Conservation (phyloP, 2,888 invertebrate genomes). For the Ellobium chinense region DNA sequence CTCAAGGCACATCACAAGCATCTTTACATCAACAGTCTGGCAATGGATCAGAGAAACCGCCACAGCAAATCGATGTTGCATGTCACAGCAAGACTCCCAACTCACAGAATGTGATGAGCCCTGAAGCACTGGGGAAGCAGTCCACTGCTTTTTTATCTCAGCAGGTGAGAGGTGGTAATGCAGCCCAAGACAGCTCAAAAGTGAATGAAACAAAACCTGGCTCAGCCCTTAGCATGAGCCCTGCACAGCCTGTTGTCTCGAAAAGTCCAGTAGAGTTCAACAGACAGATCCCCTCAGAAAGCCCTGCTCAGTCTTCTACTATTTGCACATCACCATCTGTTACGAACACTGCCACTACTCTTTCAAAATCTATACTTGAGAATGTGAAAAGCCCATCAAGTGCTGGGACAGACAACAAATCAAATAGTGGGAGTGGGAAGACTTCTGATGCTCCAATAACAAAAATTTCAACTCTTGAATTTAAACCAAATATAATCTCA, state of each 20-base stretch:
- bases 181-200: background rate
- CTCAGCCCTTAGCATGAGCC: background rate
- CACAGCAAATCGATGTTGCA: background rate
- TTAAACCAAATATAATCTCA: constrained; percentile 9
- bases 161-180: constrained; percentile 2
- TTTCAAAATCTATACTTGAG: background rate
- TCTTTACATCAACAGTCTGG: background rate
- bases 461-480: constrained; percentile 40
- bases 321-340: background rate
- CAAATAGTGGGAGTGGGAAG: background rate
- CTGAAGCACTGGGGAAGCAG: background rate
- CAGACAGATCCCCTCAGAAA: background rate
- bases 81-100: background rate
- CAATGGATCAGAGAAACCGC: background rate
- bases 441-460: background rate
- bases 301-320: background rate
- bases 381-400: background rate
- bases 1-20: background rate
- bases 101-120: background rate
- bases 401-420: background rate
- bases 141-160: background rate
- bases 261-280: background rate
- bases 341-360: background rate
- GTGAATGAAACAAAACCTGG: constrained; percentile 1
- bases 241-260: background rate